Evolutionary conservation across 2,113 vertebrate genomes (phyloP), one percentile per base, ranked within the genome.

Genomic region (Mystacornis crossleyi): DNA sequence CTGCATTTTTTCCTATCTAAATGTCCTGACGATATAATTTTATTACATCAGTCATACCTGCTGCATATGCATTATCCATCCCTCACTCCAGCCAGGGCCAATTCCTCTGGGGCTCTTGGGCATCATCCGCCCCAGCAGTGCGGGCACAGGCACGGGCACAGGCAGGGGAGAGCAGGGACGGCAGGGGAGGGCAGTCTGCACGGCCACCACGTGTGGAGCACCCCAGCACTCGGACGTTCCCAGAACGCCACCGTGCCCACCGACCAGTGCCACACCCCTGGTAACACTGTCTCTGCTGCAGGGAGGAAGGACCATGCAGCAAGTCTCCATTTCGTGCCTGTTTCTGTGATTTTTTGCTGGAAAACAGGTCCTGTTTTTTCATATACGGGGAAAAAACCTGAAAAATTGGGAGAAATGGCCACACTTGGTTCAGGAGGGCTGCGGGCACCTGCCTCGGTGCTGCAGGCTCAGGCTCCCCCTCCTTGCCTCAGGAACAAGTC

Each of bases 41-140:
- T 95, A 92, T 93, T 73, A 57, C 90, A 92, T 92, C 96, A 90
- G 92, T 74, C 64, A 26, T 31, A 67, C 38, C 23, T 21, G 0
- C 12, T 31, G 78, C 93, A n/a, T 26, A 47, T 25, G 81, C 84
- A 21, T 75, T 55, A 31, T 34, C 53, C 82, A 71, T 23, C 87
- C 26, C 79, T 36, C 54, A 3, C 34, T 26, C 14, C 26, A 18
- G 8, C 90, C 47, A 8, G 87, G 71, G 66, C 40, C 33, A 86
- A 7, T 4, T 54, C 14, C 42, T 20, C 5, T 18, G 1, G 9
- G 43, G 36, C 17, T 64, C 70, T 50, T 25, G 0, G 14, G 40
- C 75, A n/a, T 6, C 12, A 0, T 8, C 5, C 0, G 7, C 1
- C 0, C 40, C 8, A 2, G n/a, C 45, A 36, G 28, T 0, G 0